Conservation (phyloP, 2,797 vertebrate species). For the Loris lydekkerianus region DNA sequence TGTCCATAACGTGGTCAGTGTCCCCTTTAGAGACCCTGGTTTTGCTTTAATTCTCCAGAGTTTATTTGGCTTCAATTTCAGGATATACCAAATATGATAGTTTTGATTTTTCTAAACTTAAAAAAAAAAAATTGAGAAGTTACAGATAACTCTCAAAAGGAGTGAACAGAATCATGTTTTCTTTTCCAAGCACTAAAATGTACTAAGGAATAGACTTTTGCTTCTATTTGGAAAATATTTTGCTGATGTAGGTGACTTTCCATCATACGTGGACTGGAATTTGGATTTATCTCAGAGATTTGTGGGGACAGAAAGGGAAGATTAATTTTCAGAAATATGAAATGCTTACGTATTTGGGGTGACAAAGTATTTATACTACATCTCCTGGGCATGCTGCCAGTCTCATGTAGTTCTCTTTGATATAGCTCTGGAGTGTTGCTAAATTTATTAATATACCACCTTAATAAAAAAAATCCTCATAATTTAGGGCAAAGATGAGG, state of each 20-base stretch:
- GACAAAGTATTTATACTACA: neutral
- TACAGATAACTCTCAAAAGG: neutral
- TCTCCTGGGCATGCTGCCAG: no score
- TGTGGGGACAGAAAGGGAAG: slow-evolving; percentile 7
- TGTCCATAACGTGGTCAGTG: neutral
- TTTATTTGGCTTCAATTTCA: slow-evolving; percentile 47
- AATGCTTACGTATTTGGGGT: neutral
- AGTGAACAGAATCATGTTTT: neutral
- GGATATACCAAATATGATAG: neutral
- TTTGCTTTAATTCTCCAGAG: neutral
- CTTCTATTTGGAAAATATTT: slow-evolving; percentile 35
- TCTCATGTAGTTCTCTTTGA: neutral
- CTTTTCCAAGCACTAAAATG: neutral
- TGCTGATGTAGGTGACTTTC: neutral
- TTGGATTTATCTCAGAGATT: slow-evolving; percentile 22
- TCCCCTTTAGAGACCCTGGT: neutral
- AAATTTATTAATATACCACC: neutral
- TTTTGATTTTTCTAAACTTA: slow-evolving; percentile 24
- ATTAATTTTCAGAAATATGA: neutral
- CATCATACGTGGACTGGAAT: neutral
- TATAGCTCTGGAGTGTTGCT: neutral
- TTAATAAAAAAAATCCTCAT: neutral
- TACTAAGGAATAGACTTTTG: slow-evolving; percentile 7
- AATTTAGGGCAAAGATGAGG: neutral
- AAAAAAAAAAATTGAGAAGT: neutral